Evolutionary conservation across 2,797 vertebrate genomes (phyloP).

Genomic region (Sebastes oblongus): DNA sequence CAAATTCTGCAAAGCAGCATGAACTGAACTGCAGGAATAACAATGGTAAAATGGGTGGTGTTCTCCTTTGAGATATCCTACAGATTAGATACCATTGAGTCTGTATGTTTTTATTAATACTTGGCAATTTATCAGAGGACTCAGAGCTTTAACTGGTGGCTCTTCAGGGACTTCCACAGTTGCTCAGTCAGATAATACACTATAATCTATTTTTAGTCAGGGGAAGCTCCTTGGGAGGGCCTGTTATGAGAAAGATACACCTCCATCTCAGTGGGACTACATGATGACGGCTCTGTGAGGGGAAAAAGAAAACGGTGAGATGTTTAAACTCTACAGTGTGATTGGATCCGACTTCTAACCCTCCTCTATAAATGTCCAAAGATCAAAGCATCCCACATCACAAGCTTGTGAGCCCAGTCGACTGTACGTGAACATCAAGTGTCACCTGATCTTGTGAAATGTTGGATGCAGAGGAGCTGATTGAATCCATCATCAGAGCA

Average conservation of each 20-base stretch:
- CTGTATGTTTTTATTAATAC: background rate
- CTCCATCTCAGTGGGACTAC: slow-evolving; percentile 10
- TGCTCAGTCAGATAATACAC: background rate
- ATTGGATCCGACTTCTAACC: slow-evolving; percentile 29
- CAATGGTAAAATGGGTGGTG: background rate
- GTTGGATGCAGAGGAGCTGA: slow-evolving; percentile 62
- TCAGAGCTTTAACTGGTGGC: background rate
- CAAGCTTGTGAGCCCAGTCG: background rate
- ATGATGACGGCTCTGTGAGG: background rate
- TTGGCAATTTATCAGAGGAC: background rate
- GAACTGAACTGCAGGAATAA: background rate
- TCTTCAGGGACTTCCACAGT: background rate
- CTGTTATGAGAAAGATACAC: background rate
- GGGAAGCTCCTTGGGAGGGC: background rate
- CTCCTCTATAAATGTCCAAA: slow-evolving; percentile 45
- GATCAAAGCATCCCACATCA: background rate
- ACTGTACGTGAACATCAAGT: background rate
- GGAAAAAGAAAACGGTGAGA: background rate
- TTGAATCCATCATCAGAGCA: slow-evolving; percentile 68
- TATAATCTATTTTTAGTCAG: background rate
- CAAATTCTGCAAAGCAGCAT: background rate
- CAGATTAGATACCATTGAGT: background rate
- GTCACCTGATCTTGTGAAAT: background rate
- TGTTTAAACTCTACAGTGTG: background rate
- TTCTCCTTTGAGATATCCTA: background rate